phyloP scores from a whole-genome alignment of 2,113 vertebrate genomes.

The Apaloderma vittatum region DNA sequence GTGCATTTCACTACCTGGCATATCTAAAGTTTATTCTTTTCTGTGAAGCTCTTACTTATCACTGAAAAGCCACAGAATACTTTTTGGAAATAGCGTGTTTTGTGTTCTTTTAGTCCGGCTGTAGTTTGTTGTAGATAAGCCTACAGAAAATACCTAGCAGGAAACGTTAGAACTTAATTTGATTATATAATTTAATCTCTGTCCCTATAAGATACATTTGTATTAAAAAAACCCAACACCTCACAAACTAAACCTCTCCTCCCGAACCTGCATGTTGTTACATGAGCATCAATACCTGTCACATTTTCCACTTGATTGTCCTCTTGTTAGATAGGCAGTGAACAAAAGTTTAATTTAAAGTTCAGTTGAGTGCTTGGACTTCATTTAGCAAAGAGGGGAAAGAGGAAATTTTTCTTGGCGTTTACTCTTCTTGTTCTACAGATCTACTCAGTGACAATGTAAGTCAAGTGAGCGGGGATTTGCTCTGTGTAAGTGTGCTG shows the following conservation, averaged over 20 bases:
- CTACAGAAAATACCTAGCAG: not conserved
- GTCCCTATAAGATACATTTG: not conserved
- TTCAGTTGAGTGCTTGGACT: not conserved
- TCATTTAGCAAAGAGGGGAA: not conserved
- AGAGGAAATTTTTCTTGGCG: not conserved
- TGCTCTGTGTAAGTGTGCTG: fast-evolving
- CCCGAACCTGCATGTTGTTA: not conserved
- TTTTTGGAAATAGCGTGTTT: not conserved
- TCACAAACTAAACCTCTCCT: not conserved
- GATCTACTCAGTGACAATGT: not conserved
- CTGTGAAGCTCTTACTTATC: not conserved
- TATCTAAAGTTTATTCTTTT: not conserved
- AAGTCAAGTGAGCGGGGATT: not conserved
- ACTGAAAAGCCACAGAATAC: not conserved
- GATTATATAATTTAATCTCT: not conserved
- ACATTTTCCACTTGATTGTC: not conserved
- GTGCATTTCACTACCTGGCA: not conserved
- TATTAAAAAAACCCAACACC: not conserved
- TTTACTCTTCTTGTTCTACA: not conserved
- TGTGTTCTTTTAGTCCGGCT: not conserved
- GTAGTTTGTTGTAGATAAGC: not conserved
- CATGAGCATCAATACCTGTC: not conserved
- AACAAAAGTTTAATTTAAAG: not conserved
- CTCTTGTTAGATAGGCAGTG: not conserved
- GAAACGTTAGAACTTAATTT: not conserved